Evolutionary conservation across 2,888 invertebrate species (phyloP).

Genomic region (Chymomyza caudatula): DNA sequence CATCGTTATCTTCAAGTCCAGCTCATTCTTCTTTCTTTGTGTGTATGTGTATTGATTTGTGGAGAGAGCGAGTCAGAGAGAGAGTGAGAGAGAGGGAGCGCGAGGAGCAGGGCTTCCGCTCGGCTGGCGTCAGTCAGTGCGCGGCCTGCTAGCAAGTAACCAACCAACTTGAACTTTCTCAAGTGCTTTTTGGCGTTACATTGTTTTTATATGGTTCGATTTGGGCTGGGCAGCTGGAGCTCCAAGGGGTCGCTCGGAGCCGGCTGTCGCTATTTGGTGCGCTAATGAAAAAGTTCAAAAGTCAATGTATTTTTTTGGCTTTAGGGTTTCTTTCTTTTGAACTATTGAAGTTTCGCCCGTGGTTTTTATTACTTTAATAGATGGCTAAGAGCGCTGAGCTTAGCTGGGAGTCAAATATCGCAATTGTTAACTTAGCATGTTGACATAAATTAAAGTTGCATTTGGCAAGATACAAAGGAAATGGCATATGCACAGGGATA

Average conservation of each 20-base stretch:
- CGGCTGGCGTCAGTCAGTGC: constrained; percentile 32
- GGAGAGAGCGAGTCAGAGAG: no score
- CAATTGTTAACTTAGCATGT: background rate
- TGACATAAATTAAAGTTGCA: background rate
- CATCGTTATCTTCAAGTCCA: background rate
- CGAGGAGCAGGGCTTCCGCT: constrained; percentile 45
- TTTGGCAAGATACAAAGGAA: background rate
- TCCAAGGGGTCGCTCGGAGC: constrained; percentile 10
- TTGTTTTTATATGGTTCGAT: constrained; percentile 56
- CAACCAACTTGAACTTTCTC: constrained; percentile 46
- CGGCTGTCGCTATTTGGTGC: constrained; percentile 12
- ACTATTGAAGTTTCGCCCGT: constrained; percentile 30
- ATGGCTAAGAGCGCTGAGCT: background rate
- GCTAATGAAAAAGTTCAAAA: constrained; percentile 71
- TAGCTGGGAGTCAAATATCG: no score
- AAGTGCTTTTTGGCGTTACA: constrained; percentile 37
- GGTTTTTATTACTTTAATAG: background rate
- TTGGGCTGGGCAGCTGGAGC: constrained; percentile 15
- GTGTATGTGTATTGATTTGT: constrained; percentile 61
- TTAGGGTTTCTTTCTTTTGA: constrained; percentile 18
- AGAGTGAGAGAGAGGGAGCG: no score
- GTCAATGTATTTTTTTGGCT: constrained; percentile 58
- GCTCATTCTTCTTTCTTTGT: constrained; percentile 12
- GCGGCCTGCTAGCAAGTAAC: background rate
- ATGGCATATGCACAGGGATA: background rate